phyloP scores from a whole-genome alignment of 2,113 vertebrate genomes.

The Tonatia bakeri region DNA sequence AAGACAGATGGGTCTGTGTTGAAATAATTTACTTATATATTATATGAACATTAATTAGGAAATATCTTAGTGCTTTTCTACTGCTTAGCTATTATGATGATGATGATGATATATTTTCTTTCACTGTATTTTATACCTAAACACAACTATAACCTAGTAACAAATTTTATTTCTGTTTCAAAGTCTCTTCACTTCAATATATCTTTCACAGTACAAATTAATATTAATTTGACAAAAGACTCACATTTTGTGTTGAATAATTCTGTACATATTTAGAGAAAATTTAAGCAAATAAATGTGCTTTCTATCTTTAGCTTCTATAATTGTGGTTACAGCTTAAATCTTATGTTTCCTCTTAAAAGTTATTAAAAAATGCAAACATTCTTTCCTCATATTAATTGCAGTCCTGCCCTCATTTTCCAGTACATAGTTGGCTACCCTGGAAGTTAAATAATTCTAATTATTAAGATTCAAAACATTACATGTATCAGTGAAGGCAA shows the following conservation, averaged over 20 bases:
- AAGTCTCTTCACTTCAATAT: background rate
- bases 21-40: background rate
- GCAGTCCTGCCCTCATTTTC: slow-evolving; percentile 71
- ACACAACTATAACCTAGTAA: background rate
- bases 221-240: slow-evolving; percentile 29
- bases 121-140: background rate
- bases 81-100: background rate
- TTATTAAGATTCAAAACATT: slow-evolving; percentile 77
- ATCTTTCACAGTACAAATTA: background rate
- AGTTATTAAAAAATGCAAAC: slow-evolving; percentile 69
- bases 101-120: background rate
- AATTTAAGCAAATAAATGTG: slow-evolving; percentile 30
- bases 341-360: slow-evolving; percentile 71
- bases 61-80: background rate
- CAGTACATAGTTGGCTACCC: slow-evolving; percentile 68
- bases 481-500: slow-evolving; percentile 75
- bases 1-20: background rate
- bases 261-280: slow-evolving; percentile 30
- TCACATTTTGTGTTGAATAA: slow-evolving; percentile 16
- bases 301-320: slow-evolving; percentile 29
- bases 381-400: slow-evolving; percentile 70
- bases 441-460: slow-evolving; percentile 76
- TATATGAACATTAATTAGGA: background rate
- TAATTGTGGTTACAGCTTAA: slow-evolving; percentile 58
- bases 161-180: background rate